Base-by-base conservation (phyloP, 2,888 invertebrate genomes). In the Stenodera caucasica region DNA sequence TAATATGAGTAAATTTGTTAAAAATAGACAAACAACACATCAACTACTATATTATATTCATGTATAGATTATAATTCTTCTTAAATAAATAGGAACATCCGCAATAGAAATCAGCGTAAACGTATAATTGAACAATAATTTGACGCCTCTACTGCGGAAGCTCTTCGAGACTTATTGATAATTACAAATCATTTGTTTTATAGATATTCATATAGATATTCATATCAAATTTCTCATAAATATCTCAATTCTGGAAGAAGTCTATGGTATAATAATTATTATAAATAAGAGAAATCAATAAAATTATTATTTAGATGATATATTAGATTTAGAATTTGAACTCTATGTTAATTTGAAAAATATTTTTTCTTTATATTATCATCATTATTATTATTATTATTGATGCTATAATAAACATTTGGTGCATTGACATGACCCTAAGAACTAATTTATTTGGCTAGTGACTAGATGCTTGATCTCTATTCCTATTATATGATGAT, bases 381-480 rank as follows among this genome's bases (percentile, higher is more conserved):
- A 14, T 35, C 1, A 26, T 5, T 35, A 14, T 33, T 33, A 3
- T 33, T 33, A 33, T 35, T 4, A 35, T 14, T 35, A n/a, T n/a
- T 35, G 8, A 15, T 40, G 37, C 8, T 40, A 18, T 35, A 29
- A 35, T 11, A 45, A 45, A 45, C 21, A 12, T 45, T 52, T 33
- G 33, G 52, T 52, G 52, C 52, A 52, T 14, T 52, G 15, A 33
- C 15, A 55, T 58, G 60, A 64, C 53, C 57, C 63, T 66, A 67
- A 62, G 1, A 60, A 52, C 66, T 66, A 70, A 58, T 67, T 72
- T 77, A 77, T 78, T 78, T 78, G 78, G 78, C 79, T 78, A 77
- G 71, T 79, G 79, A 79, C 79, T 79, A 79, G 79, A 78, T 69
- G 70, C 74, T 73, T 74, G 21, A 15, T 45, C 45, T 45, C 9